Conservation (phyloP, 2,888 invertebrate species). For the Euplagia quadripunctaria region DNA sequence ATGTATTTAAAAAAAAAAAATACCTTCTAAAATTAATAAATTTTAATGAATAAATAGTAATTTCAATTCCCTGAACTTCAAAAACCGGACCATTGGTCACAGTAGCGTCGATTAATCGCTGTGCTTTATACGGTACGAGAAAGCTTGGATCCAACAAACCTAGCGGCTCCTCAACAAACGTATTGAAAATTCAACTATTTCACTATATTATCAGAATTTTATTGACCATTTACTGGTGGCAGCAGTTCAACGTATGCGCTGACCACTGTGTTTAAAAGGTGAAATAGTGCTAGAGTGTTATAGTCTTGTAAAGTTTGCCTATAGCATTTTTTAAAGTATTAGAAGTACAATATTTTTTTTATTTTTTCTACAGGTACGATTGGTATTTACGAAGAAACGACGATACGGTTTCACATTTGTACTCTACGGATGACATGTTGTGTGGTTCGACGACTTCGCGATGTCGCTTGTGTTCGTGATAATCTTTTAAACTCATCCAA, state of each 20-base stretch:
- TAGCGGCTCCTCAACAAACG: background rate
- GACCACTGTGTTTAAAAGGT: background rate
- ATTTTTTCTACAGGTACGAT: background rate
- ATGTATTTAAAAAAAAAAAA: too few relatives aligned
- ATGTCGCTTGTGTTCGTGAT: background rate
- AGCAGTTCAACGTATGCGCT: background rate
- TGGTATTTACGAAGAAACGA: background rate
- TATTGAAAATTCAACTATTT: background rate
- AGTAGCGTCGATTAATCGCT: background rate
- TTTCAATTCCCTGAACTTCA: background rate
- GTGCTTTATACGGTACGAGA: background rate
- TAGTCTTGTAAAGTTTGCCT: background rate
- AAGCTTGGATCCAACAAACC: background rate
- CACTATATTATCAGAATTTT: background rate
- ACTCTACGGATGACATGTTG: background rate
- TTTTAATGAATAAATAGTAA: too few relatives aligned
- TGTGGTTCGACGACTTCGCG: background rate
- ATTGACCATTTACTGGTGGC: background rate
- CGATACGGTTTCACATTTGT: background rate
- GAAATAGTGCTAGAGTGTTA: background rate
- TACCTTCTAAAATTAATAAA: too few relatives aligned
- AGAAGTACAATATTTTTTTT: background rate
- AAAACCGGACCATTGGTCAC: background rate
- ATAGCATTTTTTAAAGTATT: background rate
- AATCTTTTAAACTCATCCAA: background rate